Base-by-base conservation (phyloP, 2,797 vertebrate genomes). In the Danio jaintianensis region DNA sequence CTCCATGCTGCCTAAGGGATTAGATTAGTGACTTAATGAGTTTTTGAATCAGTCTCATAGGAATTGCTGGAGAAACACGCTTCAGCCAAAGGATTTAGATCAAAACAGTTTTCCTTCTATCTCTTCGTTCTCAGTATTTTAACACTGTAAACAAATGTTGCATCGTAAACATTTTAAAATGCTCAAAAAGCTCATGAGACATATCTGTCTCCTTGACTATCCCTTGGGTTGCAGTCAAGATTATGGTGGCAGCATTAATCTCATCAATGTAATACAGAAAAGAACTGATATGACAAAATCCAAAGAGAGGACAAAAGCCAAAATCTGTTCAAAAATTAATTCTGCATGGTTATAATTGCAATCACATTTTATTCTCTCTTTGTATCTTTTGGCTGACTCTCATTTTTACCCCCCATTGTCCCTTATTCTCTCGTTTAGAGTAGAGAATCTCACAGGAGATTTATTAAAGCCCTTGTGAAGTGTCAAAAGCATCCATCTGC, bases 391-490 rank as follows among this genome's bases (percentile, higher is more conserved):
- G 40, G 47, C 61, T 58, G 66, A 22, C 59, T 67, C 80, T 76
- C 10, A 70, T 59, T 52, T 6, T 38, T 77, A 5, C 29, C 29
- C 29, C 1, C 1, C 6, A 75, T 67, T 75, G 66, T 43, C 53
- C 64, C 72, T 70, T 47, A 86, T 87, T 86, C 82, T 78, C 76
- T 80, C 79, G 79, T 83, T 87, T 85, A 86, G 53, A 86, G 71
- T 75, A 79, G 63, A 74, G 86, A 89, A 90, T 88, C 81, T 88
- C 74, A 78, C 52, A 38, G 80, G 40, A 83, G 84, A 84, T 88
- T 88, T 90, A 85, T 85, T 85, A 89, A 90, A 91, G 62, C 83
- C 85, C 82, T 77, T 85, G 67, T 84, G 79, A 88, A 88, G 85
- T 83, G 88, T 86, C 80, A 84, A 83, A 82, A 69, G 81, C 68